Conservation (phyloP, 2,797 vertebrate species). For the Passerculus sandwichensis region DNA sequence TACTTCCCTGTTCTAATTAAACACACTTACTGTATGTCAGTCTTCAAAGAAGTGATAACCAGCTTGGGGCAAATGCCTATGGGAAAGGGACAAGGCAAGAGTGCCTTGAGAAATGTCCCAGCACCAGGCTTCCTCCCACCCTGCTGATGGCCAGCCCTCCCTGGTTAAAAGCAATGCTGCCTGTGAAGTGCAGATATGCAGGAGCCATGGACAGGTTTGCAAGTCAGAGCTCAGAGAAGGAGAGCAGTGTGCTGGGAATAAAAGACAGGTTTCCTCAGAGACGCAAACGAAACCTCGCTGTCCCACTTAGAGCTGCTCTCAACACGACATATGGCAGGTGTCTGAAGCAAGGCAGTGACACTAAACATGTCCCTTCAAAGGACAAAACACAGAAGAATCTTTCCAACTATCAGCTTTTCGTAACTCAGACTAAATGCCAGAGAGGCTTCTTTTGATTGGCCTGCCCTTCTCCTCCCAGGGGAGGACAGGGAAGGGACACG, state of each 20-base stretch:
- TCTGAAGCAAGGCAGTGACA: background rate
- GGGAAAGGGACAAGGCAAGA: background rate
- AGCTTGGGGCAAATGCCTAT: background rate
- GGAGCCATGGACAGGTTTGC: background rate
- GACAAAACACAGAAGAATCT: background rate
- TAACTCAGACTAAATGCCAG: background rate
- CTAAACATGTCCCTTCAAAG: background rate
- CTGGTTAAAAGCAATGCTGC: background rate
- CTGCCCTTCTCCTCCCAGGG: background rate
- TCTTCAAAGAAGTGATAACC: background rate
- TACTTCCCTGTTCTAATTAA: constrained; percentile 1
- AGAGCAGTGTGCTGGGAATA: background rate
- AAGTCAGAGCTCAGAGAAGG: background rate
- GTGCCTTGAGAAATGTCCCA: background rate
- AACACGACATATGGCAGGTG: background rate
- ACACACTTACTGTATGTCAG: background rate
- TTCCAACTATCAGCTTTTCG: background rate
- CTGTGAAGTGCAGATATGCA: background rate
- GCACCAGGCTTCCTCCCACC: background rate
- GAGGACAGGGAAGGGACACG: background rate
- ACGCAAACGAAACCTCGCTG: fast-evolving
- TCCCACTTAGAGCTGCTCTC: background rate
- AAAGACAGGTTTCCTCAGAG: background rate
- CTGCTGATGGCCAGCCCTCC: background rate
- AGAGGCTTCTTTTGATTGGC: background rate